These are phyloP conservation scores for Romanogobio albipinnatus DNA, from an alignment of 2,113 vertebrate genomes.

Conservation along the genomic window DNA sequence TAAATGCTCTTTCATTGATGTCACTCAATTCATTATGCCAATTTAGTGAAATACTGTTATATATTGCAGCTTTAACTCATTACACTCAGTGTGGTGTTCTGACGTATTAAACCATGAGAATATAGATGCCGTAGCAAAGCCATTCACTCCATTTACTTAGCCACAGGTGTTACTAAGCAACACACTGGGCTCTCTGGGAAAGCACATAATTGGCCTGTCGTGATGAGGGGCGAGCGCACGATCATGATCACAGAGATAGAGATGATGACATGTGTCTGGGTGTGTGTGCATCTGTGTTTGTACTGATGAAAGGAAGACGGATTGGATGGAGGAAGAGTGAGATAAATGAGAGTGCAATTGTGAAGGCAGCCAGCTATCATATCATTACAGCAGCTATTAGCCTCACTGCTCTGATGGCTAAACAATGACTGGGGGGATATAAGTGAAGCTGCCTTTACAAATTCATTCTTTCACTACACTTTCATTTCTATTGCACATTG, in stretches of 20 bases:
- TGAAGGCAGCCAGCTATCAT: slow-evolving; percentile 47
- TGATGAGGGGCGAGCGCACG: slow-evolving; percentile 71
- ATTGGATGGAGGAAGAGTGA: slow-evolving; percentile 18
- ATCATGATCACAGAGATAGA: slow-evolving; percentile 56
- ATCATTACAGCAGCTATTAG: slow-evolving; percentile 56
- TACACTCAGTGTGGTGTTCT: background rate
- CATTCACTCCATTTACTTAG: slow-evolving; percentile 67
- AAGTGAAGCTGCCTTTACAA: slow-evolving; percentile 24
- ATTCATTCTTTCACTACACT: slow-evolving; percentile 38
- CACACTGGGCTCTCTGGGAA: slow-evolving; percentile 71
- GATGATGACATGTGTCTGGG: slow-evolving; percentile 29
- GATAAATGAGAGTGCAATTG: slow-evolving; percentile 39
- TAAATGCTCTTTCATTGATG: slow-evolving; percentile 1
- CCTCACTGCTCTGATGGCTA: slow-evolving; percentile 35
- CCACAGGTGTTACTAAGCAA: slow-evolving; percentile 82
- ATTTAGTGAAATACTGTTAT: slow-evolving; percentile 3
- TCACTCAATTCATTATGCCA: slow-evolving; percentile 11
- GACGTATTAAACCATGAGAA: slow-evolving; percentile 54
- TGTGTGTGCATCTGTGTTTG: slow-evolving; percentile 38
- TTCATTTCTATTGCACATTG: slow-evolving; percentile 15
- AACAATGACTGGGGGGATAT: slow-evolving; percentile 49
- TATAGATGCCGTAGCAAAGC: slow-evolving; percentile 60
- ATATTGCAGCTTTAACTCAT: slow-evolving; percentile 17
- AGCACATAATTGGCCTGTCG: slow-evolving; percentile 71
- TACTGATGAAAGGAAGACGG: slow-evolving; percentile 45